Base-by-base conservation (phyloP, 2,888 invertebrate genomes). In the Seira ritae region DNA sequence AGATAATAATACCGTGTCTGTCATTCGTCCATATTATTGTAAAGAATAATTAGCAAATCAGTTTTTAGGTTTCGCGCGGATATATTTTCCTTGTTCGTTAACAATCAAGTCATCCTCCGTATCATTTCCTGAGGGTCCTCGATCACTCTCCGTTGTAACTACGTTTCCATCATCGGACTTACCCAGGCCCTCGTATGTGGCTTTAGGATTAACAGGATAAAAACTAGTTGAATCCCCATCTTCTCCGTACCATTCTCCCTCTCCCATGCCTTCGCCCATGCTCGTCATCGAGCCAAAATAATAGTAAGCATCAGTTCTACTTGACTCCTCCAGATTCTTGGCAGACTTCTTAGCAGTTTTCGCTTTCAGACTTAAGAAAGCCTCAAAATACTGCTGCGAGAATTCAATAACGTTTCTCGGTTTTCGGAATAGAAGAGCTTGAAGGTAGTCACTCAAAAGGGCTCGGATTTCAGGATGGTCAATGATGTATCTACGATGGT, bases 391-490 rank as follows among this genome's bases (percentile, higher is more conserved):
- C 65, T 78, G 69, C 60, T 75, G 50, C 19, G 85, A 77, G 74
- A 88, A 87, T 6, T 85, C 84, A 1, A 88, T 31, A 15, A 87
- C 62, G 66, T 87, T 78, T 37, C 75, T 19, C 1, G 89, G 89
- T 67, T 88, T 89, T 19, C 81, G 46, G 15, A 87, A 74, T 17
- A 89, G 50, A 20, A 85, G 55, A 1, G 85, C 71, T 67, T 88
- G 88, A 8, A 89, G 66, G 72, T 87, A 89, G 78, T 89, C 89
- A 50, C 85, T 85, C 6, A 89, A 42, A 15, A 89, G 12, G 0
- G 87, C 86, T 66, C 77, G 79, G 4, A 89, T 73, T 37, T 84
- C 82, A 1, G 89, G 88, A 77, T 88, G 84, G n/a, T 86, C 85
- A 10, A 86, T 50, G 22, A 89, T 77, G 62, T 88, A 89, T 17